These are phyloP conservation scores for Noctilio leporinus DNA, from an alignment of 2,113 vertebrate genomes.

Conservation along the genomic window DNA sequence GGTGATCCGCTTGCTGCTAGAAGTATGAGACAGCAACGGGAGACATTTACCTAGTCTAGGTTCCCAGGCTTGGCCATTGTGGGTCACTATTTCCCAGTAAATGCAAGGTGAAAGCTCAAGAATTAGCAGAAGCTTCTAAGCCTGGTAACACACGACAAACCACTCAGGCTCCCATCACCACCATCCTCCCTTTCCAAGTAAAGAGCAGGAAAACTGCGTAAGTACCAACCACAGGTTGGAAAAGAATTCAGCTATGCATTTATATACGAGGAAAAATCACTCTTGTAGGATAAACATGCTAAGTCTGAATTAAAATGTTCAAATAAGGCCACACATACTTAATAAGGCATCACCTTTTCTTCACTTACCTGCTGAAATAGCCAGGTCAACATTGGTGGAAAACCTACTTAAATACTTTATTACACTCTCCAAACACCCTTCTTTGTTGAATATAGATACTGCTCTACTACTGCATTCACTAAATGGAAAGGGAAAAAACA, in stretches of 20 bases:
- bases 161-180: background rate
- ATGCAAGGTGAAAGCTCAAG: background rate
- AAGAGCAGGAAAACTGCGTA: background rate
- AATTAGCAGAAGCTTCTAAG: background rate
- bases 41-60: background rate
- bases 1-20: background rate
- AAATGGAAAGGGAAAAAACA: slow-evolving; percentile 42
- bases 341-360: slow-evolving; percentile 40
- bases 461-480: slow-evolving; percentile 94
- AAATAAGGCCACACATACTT: background rate
- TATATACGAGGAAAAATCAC: background rate
- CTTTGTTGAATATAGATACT: slow-evolving; percentile 90
- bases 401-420: slow-evolving; percentile 89
- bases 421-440: slow-evolving; percentile 88
- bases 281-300: background rate
- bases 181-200: background rate
- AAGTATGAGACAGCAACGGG: background rate
- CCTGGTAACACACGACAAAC: background rate
- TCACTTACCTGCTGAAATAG: slow-evolving; percentile 89
- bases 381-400: slow-evolving; percentile 86
- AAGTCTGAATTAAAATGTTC: background rate
- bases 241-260: background rate
- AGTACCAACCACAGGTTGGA: background rate
- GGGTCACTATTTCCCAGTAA: background rate
- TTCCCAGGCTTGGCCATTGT: background rate